Evolutionary conservation across 2,113 vertebrate genomes (phyloP).

Genomic region (Lonchura striata): DNA sequence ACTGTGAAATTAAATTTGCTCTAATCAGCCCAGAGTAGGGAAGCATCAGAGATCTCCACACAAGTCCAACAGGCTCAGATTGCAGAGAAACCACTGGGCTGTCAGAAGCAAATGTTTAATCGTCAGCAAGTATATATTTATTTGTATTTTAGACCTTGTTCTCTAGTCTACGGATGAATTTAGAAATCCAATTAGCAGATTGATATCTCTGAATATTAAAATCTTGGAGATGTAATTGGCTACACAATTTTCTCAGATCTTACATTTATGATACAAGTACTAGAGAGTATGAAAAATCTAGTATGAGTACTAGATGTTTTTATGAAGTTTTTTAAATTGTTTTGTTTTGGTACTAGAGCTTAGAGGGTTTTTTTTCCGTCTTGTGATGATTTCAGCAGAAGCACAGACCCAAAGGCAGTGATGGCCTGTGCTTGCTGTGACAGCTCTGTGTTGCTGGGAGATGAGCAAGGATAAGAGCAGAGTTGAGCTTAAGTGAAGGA

Average conservation of each 20-base stretch:
- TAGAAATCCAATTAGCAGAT: neutral
- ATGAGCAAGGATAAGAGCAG: neutral
- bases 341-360: neutral
- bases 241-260: neutral
- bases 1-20: slow-evolving; percentile 32
- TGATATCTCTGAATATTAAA: neutral
- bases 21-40: neutral
- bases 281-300: neutral
- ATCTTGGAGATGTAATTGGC: neutral
- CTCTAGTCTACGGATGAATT: neutral
- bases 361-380: neutral
- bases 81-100: neutral
- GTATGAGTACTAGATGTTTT: neutral
- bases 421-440: neutral
- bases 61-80: neutral
- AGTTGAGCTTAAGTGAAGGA: neutral
- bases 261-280: neutral
- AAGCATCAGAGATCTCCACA: neutral
- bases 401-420: neutral
- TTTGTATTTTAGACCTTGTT: neutral
- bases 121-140: neutral
- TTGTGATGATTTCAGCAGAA: neutral
- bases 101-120: neutral
- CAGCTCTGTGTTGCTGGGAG: neutral
- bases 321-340: neutral